Evolutionary conservation across 2,888 invertebrate genomes (phyloP), one percentile per base, ranked within the genome.

Genomic region (Monochamus alternatus): DNA sequence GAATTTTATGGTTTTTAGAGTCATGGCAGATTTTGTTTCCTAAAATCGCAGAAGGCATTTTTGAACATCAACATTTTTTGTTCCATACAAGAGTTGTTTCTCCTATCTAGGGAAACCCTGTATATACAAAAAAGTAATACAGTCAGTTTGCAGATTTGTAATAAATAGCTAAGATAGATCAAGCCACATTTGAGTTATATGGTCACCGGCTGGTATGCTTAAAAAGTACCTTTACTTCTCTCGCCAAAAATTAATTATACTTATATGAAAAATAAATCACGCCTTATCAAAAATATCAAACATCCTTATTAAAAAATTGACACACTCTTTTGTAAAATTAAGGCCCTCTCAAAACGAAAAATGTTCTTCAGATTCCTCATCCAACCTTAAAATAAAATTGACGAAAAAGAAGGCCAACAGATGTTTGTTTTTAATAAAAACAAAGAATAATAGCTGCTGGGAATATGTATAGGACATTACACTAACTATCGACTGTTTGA

Each of bases 401-500:
- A n/a, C 30, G 8, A 12, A 66, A 66, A 38, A 10, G 8, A 66
- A 51, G 51, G 7, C 3, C 10, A 5, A 44, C 10, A 64, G 8
- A 44, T 10, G 8, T 44, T 64, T n/a, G 10, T 43, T 47, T 10
- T 30, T 2, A 65, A 30, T 55, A 67, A 30, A 70, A 47, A 31
- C 10, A 60, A 47, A 60, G 51, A 51, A 71, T 62, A 71, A 52
- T 71, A 71, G 71, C 63, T 71, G 71, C 71, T 52, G 31, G 22
- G 32, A 44, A 47, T 22, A 51, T 44, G 10, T 63, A 65, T 44
- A 47, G 3, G 14, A 38, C 47, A 60, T 69, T 60, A 73, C 31
- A 81, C 76, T 81, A 81, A 80, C 84, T 84, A 77, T 84, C 85
- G 63, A 81, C 76, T 52, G 76, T 72, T 75, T 80, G 80, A 76